Conservation (phyloP, 2,113 vertebrate species). For the Rafetus swinhoei region DNA sequence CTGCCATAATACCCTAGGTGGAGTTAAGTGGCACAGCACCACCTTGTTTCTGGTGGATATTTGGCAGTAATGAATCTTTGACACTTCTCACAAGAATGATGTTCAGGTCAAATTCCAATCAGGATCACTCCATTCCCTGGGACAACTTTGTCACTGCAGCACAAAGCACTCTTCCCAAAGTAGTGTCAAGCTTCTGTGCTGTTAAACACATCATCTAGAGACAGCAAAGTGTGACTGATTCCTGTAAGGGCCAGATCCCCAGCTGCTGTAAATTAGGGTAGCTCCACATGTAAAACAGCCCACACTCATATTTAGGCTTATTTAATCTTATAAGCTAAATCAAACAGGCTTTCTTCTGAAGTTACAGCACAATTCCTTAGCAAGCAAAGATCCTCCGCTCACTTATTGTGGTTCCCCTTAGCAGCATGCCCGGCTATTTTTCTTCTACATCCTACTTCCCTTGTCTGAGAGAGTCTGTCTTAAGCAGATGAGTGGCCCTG, state of each 20-base stretch:
- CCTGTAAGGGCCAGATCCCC: neutral
- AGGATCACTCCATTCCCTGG: neutral
- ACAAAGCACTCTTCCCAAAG: neutral
- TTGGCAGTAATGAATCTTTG: neutral
- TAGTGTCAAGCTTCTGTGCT: neutral
- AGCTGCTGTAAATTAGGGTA: neutral
- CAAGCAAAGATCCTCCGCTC: neutral
- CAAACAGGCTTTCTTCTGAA: neutral
- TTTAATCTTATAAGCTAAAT: neutral
- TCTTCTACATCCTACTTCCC: neutral
- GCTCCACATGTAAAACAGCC: neutral
- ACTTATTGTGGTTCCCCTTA: neutral
- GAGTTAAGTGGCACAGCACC: neutral
- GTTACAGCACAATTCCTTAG: neutral
- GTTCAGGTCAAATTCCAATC: neutral
- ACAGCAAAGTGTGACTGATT: neutral
- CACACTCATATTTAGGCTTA: neutral
- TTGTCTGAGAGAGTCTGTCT: neutral
- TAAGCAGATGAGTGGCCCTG: neutral
- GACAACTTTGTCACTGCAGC: neutral
- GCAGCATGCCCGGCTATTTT: neutral
- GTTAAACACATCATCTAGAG: neutral
- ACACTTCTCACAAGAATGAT: neutral
- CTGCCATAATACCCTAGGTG: too few species aligned
- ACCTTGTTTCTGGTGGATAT: neutral